phyloP scores from a whole-genome alignment of 2,888 invertebrate species.

The Mimumesa dahlbomi region DNA sequence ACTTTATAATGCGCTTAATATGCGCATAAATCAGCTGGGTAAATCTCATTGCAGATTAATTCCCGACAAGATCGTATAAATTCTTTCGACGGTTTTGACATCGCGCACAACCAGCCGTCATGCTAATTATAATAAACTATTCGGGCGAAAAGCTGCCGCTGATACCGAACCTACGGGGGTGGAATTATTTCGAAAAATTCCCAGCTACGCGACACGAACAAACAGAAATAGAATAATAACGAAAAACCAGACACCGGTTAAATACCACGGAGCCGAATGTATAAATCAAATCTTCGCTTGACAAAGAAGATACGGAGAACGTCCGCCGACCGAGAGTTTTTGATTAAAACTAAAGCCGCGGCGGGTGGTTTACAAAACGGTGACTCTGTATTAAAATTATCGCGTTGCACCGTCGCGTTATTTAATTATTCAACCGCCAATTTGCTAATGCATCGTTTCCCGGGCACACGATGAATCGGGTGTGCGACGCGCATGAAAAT shows the following conservation, averaged over 20 bases:
- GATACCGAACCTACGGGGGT: slow-evolving; percentile 12
- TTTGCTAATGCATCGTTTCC: slow-evolving; percentile 43
- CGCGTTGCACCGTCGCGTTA: slow-evolving; percentile 33
- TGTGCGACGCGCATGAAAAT: slow-evolving; percentile 36
- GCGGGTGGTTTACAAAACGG: slow-evolving; percentile 34
- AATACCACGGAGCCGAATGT: too few species aligned
- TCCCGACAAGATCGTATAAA: slow-evolving; percentile 39
- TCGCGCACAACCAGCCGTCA: slow-evolving; percentile 11
- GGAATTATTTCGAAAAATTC: slow-evolving; percentile 24
- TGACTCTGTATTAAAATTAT: slow-evolving; percentile 43
- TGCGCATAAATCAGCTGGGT: slow-evolving; percentile 32
- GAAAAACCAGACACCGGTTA: too few species aligned
- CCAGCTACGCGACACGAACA: too few species aligned
- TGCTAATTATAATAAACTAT: slow-evolving; percentile 42
- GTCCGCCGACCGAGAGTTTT: not conserved
- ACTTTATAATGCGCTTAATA: slow-evolving; percentile 38
- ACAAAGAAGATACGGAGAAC: too few species aligned
- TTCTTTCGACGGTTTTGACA: slow-evolving; percentile 24
- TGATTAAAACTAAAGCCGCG: slow-evolving; percentile 16
- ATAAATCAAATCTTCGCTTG: too few species aligned
- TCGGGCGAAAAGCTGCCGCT: slow-evolving; percentile 4
- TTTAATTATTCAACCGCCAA: slow-evolving; percentile 53
- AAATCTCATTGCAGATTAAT: slow-evolving; percentile 37
- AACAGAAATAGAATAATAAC: too few species aligned
- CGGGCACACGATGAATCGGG: not conserved